Evolutionary conservation across 1,140 invertebrate genomes (phyloP).

Genomic region (Drosophila nikananu): DNA sequence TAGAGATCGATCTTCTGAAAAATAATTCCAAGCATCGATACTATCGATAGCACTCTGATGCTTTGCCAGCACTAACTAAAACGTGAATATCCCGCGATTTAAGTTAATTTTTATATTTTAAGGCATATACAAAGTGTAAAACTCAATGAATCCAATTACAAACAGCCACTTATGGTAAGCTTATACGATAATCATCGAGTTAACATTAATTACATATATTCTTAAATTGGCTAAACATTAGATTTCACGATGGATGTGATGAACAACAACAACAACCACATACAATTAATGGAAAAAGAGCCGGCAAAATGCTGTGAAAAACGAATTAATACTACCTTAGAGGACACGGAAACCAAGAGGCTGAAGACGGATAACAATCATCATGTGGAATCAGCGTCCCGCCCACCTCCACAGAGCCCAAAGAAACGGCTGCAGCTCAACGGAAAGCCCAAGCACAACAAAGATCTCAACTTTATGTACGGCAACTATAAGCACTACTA

Average conservation of each 20-base stretch:
- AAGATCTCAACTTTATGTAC: slow-evolving; percentile 63
- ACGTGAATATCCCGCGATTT: slow-evolving; percentile 1
- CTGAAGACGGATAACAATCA: slow-evolving; percentile 20
- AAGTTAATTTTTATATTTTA: slow-evolving; percentile 8
- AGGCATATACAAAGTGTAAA: neutral
- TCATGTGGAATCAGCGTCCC: neutral
- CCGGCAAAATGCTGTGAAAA: slow-evolving; percentile 25
- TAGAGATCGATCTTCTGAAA: too few species aligned
- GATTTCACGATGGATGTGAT: slow-evolving; percentile 50
- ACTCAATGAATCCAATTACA: neutral
- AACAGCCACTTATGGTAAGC: neutral
- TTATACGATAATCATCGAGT: neutral
- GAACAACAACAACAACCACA: slow-evolving; percentile 60
- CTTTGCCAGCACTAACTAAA: neutral
- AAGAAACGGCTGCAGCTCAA: slow-evolving; percentile 60
- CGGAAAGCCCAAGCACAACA: slow-evolving; percentile 27
- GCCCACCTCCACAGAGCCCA: slow-evolving; percentile 39
- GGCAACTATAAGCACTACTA: slow-evolving; percentile 90
- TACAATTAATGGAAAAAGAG: neutral
- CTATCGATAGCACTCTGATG: too few species aligned
- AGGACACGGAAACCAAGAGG: slow-evolving; percentile 41
- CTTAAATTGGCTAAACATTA: neutral
- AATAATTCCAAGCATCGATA: too few species aligned
- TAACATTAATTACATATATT: neutral
- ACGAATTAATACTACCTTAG: slow-evolving; percentile 3